These are phyloP conservation scores for Drosophila leontia DNA, from an alignment of 1,140 invertebrate genomes.

Conservation along the genomic window DNA sequence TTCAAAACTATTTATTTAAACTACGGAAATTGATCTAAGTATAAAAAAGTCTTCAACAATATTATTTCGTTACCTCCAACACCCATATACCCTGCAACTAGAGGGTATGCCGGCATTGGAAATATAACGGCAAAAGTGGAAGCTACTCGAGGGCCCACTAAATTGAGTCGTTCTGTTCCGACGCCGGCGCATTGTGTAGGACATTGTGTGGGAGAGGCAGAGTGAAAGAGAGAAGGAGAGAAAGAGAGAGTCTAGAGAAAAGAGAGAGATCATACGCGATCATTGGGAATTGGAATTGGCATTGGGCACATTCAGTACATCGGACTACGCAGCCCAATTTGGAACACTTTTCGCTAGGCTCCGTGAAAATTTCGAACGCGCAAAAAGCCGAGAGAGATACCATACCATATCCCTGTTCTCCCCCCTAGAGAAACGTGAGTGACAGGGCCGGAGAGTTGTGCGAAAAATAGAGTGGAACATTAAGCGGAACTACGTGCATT, in stretches of 20 bases:
- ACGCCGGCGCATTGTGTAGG: constrained; percentile 70
- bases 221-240: constrained; percentile 7
- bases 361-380: constrained; percentile 57
- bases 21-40: too few species aligned
- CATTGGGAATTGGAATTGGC: constrained; percentile 47
- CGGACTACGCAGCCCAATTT: constrained; percentile 60
- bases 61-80: not conserved
- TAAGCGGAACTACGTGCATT: constrained; percentile 43
- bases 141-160: constrained; percentile 58
- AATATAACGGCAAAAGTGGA: constrained; percentile 65
- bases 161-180: constrained; percentile 73
- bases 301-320: constrained; percentile 52
- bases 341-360: constrained; percentile 67
- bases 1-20: too few species aligned
- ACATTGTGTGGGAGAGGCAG: constrained; percentile 40
- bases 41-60: too few species aligned
- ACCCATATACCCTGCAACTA: not conserved
- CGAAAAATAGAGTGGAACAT: constrained; percentile 71
- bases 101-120: constrained; percentile 50
- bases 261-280: constrained; percentile 14
- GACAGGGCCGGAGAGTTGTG: constrained; percentile 54
- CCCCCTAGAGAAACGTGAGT: constrained; percentile 34
- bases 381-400: constrained; percentile 27
- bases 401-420: not conserved
- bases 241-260: constrained; percentile 22